phyloP scores from a whole-genome alignment of 2,113 vertebrate species.

The Puma concolor region DNA sequence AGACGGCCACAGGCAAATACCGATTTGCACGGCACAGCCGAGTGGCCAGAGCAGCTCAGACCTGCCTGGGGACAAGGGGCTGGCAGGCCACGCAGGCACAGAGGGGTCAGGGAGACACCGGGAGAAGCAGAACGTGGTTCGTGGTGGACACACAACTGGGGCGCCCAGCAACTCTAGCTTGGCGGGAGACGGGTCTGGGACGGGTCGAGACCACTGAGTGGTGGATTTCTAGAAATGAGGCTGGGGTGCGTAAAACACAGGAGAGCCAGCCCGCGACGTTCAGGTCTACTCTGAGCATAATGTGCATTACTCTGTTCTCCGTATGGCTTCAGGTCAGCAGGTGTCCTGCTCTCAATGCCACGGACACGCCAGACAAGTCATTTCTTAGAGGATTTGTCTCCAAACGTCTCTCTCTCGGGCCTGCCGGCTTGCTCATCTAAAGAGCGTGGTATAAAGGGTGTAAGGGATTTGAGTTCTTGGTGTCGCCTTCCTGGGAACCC shows the following conservation, averaged over 20 bases:
- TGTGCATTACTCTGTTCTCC: fast-evolving
- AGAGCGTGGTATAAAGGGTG: not conserved
- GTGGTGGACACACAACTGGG: not conserved
- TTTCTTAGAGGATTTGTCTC: not conserved
- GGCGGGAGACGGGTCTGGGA: fast-evolving
- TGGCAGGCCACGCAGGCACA: fast-evolving
- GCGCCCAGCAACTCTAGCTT: not conserved
- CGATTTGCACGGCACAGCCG: not conserved
- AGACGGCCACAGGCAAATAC: too few relatives aligned
- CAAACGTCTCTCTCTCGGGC: fast-evolving
- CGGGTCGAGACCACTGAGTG: fast-evolving
- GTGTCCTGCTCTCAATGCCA: not conserved
- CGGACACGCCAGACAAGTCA: fast-evolving
- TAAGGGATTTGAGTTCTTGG: fast-evolving
- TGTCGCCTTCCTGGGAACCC: fast-evolving
- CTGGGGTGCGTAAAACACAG: not conserved
- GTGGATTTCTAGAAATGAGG: not conserved
- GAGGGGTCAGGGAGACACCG: fast-evolving
- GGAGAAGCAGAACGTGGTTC: not conserved
- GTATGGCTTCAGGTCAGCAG: not conserved
- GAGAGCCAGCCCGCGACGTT: not conserved
- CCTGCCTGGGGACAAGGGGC: not conserved
- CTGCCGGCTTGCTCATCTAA: not conserved
- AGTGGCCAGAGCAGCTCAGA: not conserved
- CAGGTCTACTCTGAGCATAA: fast-evolving